Percentiles rank a stretch among this genome's conserved stretches.
Evolutionary conservation across 2,797 vertebrate species (phyloP).

Genomic region (Mormyrops boulengeri): DNA sequence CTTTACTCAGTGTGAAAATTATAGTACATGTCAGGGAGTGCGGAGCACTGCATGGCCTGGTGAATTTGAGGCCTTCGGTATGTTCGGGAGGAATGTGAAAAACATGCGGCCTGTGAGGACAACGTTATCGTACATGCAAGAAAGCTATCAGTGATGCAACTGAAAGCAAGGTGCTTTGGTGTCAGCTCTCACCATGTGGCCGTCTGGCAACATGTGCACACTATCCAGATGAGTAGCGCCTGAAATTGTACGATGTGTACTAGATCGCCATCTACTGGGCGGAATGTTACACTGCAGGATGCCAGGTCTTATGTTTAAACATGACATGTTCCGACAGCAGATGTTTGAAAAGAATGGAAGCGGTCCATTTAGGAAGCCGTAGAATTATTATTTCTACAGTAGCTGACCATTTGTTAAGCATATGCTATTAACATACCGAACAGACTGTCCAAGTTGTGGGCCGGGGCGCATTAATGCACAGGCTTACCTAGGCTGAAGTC

Average conservation of each 20-base stretch:
- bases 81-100: slow-evolving; percentile 10
- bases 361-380: not conserved
- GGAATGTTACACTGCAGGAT: not conserved
- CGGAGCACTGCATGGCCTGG: slow-evolving; percentile 34
- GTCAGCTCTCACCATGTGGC: not conserved
- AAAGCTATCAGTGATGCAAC: not conserved
- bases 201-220: not conserved
- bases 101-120: slow-evolving; percentile 7
- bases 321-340: not conserved
- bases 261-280: slow-evolving; percentile 54
- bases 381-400: not conserved
- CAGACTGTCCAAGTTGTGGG: not conserved
- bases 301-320: not conserved
- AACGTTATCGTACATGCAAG: not conserved
- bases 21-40: slow-evolving; percentile 46
- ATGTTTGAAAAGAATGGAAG: not conserved
- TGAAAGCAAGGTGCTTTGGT: not conserved
- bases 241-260: slow-evolving; percentile 21
- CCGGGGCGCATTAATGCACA: not conserved
- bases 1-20: slow-evolving; percentile 51
- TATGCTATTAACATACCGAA: not conserved
- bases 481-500: not conserved
- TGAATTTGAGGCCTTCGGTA: not conserved
- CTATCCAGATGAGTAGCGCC: no score
- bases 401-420: not conserved